Base-by-base conservation (phyloP, 2,113 vertebrate species). In the Bubo scandiacus region DNA sequence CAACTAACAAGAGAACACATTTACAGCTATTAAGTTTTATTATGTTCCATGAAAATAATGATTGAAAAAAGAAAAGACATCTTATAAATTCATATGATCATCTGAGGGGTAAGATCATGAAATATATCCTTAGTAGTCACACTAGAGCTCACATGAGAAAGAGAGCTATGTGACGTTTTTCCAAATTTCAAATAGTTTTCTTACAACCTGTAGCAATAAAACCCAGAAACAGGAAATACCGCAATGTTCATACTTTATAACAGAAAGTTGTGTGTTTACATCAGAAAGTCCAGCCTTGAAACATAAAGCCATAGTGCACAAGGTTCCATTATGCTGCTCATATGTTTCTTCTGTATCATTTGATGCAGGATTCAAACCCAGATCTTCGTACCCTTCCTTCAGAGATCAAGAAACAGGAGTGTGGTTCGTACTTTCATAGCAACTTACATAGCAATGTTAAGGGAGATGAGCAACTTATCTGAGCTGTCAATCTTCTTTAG, bases 121-220 rank as follows among this genome's bases (percentile, higher is more conserved):
- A 38, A 13, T 49, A 9, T 66, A 12, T 21, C 15, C 5, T 45
- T 83, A 70, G 42, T 3, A 61, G 6, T 45, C 8, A 45, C 32
- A 49, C 4, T 22, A 66, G 11, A 62, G 4, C 3, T 36, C 18
- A 40, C 5, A 29, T 4, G 4, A 17, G 15, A 80, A 74, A 83
- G 6, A 67, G 11, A 16, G 6, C 3, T 36, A 51, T 10, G 10
- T 55, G 3, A 5, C 0, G 5, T 54, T 62, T 49, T 32, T 29
- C 27, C 9, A 51, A 80, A 66, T 52, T 81, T 38, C 15, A 51
- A 12, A 36, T 6, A 27, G 2, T 23, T 74, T 66, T 66, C 23
- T 67, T 82, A 30, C 9, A 67, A 74, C 12, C 3, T 2, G 1
- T 15, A 52, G 7, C 11, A 77, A 71, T 55, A 82, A 88, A 80